A percentile compares a stretch with the other conserved stretches of the same genome.
phyloP scores from a whole-genome alignment of 2,888 invertebrate species.

The Leptogaster cylindrica region DNA sequence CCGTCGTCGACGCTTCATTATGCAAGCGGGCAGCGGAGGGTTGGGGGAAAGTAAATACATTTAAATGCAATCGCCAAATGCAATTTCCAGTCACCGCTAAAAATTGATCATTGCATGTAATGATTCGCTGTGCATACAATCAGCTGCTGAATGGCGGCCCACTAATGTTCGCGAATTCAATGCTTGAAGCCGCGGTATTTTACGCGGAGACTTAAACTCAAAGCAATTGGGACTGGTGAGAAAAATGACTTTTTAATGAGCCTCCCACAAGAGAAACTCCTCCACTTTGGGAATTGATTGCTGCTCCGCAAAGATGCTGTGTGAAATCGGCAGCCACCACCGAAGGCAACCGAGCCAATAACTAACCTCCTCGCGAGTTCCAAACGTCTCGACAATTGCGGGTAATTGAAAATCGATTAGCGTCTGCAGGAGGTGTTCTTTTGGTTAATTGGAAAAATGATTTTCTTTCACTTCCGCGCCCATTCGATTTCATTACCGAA shows the following conservation, averaged over 20 bases:
- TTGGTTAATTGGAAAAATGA: conserved; percentile 18
- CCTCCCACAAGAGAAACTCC: too few relatives aligned
- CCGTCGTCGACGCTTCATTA: conserved; percentile 8
- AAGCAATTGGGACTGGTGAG: background rate
- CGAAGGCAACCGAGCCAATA: conserved; percentile 9
- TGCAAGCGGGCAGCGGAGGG: conserved; percentile 12
- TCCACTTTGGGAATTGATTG: too few relatives aligned
- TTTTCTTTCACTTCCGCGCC: background rate
- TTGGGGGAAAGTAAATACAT: background rate
- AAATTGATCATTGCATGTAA: background rate
- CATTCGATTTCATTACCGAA: background rate
- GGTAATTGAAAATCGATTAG: conserved; percentile 34
- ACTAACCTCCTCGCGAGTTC: background rate
- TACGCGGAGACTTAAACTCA: conserved; percentile 1
- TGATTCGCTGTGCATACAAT: background rate
- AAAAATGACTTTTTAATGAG: conserved; percentile 36
- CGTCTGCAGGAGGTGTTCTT: background rate
- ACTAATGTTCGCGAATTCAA: background rate
- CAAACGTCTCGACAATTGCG: background rate
- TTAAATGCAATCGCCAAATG: background rate
- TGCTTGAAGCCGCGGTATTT: background rate
- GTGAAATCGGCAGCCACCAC: too few relatives aligned
- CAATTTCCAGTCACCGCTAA: too few relatives aligned
- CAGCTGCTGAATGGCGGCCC: background rate
- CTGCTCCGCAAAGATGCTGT: too few relatives aligned